These are phyloP conservation scores for Neria commutata DNA, from an alignment of 2,888 invertebrate genomes.

Conservation along the genomic window DNA sequence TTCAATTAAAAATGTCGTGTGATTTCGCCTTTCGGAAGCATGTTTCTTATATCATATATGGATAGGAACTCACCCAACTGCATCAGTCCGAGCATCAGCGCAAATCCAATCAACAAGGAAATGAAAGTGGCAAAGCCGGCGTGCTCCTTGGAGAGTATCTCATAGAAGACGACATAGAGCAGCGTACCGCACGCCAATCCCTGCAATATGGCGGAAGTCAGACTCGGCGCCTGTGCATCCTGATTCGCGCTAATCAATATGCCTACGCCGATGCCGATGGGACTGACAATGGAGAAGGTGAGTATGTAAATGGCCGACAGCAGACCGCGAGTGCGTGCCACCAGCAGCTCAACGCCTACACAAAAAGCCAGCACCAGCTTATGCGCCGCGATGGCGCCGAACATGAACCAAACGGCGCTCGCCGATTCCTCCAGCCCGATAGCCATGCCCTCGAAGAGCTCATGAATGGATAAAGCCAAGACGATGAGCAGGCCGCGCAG, in stretches of 20 bases:
- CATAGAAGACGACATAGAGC: conserved; percentile 94
- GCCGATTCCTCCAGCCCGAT: conserved; percentile 76
- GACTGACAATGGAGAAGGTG: conserved; percentile 80
- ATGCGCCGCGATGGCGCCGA: conserved; percentile 83
- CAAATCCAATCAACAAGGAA: conserved; percentile 73
- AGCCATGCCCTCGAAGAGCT: conserved; percentile 84
- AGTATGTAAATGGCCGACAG: conserved; percentile 73
- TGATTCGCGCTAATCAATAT: conserved; percentile 75
- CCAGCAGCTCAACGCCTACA: conserved; percentile 82
- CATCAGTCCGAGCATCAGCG: conserved; percentile 74
- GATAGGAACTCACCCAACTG: conserved; percentile 50
- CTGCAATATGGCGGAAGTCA: conserved; percentile 72
- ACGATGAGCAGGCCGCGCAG: conserved; percentile 79
- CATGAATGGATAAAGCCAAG: conserved; percentile 82
- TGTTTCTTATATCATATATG: not conserved
- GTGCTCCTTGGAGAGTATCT: conserved; percentile 73
- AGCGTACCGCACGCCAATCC: conserved; percentile 92
- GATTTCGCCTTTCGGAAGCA: too few relatives aligned
- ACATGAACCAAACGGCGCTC: conserved; percentile 76
- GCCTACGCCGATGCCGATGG: conserved; percentile 72
- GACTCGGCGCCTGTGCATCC: conserved; percentile 66
- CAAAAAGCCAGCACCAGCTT: conserved; percentile 88
- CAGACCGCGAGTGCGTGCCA: conserved; percentile 70
- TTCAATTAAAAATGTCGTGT: too few relatives aligned
- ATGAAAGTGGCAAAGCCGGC: conserved; percentile 73